Conservation (phyloP, 2,797 vertebrate genomes). For the Todus mexicanus region DNA sequence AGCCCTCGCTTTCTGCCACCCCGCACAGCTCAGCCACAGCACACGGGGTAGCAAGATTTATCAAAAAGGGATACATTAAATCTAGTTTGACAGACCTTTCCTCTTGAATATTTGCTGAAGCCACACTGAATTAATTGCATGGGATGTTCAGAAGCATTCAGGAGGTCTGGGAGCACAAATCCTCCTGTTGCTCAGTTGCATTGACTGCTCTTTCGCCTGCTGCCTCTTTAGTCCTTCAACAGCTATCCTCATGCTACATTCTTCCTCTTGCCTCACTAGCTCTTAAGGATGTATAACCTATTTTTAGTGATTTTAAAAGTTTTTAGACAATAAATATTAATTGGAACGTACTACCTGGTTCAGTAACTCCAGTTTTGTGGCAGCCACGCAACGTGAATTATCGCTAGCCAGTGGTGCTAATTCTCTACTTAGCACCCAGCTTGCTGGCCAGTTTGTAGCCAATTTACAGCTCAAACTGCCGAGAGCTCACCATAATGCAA, state of each 20-base stretch:
- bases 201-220: neutral
- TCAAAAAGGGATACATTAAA: neutral
- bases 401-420: neutral
- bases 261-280: neutral
- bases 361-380: neutral
- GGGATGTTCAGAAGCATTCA: neutral
- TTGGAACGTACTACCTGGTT: neutral
- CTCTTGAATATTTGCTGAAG: neutral
- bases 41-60: neutral
- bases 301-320: neutral
- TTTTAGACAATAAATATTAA: neutral
- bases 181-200: neutral
- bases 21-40: neutral
- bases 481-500: neutral
- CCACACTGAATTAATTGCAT: neutral
- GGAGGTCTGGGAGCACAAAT: neutral
- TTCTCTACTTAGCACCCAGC: neutral
- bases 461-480: neutral
- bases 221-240: neutral
- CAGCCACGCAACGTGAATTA: neutral
- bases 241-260: neutral
- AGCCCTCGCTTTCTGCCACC: neutral
- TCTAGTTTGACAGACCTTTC: neutral
- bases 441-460: neutral
- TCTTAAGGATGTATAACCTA: neutral